Percentiles rank a stretch among this genome's conserved stretches.
phyloP scores from a whole-genome alignment of 2,888 invertebrate genomes.

The Cephus spinipes region DNA sequence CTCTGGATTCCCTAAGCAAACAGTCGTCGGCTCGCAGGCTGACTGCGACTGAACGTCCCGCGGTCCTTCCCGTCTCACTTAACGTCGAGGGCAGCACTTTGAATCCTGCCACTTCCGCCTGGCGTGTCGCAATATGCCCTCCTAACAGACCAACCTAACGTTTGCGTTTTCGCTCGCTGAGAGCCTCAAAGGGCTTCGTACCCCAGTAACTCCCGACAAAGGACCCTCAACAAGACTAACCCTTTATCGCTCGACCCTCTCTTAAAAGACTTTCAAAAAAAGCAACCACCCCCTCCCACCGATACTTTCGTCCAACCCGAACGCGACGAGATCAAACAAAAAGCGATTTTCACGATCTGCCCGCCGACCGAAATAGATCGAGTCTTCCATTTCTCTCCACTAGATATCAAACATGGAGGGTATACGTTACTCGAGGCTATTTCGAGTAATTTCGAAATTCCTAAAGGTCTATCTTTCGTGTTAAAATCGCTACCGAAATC shows the following conservation, averaged over 20 bases:
- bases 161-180: background rate
- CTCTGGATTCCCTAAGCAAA: too few species aligned
- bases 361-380: conserved; percentile 14
- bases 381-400: too few species aligned
- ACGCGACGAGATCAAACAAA: background rate
- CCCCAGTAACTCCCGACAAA: conserved; percentile 17
- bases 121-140: too few species aligned
- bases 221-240: conserved; percentile 16
- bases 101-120: too few species aligned
- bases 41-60: too few species aligned
- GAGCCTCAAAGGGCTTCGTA: conserved; percentile 17
- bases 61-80: too few species aligned
- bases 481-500: conserved; percentile 69
- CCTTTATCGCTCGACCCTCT: conserved; percentile 14
- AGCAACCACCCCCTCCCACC: background rate
- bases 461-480: background rate
- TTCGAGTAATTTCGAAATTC: background rate
- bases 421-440: background rate
- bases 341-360: conserved; percentile 7
- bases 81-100: too few species aligned
- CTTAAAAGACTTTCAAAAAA: conserved; percentile 10
- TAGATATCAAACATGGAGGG: background rate
- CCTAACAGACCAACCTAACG: too few species aligned
- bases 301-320: background rate
- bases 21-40: too few species aligned